Evolutionary conservation across 1,140 invertebrate species (phyloP), one percentile per base, ranked within the genome.

Genomic region (Ganaspis sp.): DNA sequence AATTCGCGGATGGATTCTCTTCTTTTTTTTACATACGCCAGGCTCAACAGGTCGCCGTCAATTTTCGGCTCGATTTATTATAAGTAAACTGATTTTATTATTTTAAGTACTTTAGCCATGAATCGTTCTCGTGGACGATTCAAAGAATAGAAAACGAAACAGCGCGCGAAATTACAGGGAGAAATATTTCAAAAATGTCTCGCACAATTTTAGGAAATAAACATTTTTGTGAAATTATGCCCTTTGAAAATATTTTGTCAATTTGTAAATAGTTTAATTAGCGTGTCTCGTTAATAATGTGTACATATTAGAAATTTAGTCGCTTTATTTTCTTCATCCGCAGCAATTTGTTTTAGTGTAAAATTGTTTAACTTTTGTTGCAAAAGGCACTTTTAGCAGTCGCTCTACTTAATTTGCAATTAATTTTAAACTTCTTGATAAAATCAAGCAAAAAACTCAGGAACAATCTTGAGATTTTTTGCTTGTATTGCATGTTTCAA

Each of bases 11-110:
- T 64, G 58, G 58, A 12, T 34, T 29, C 4, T n/a, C 8, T 17
- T 1, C 29, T 64, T 23, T 26, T 19, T 64, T 64, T 29, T 64
- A 29, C 58, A 21, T 64, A 64, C 26, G 26, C 23, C 23, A 64
- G 58, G 58, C 58, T 64, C 58, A 64, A 64, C 11, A 64, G 12
- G 29, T 64, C 58, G 58, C 21, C 15, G 58, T 5, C 23, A 64
- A 64, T 64, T 64, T 64, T 29, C 15, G 58, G 58, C 58, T n/a
- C 58, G 58, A 64, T 64, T 64, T 64, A 64, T 64, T 12, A 23
- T 64, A 64, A 29, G 58, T 29, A 29, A 64, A 64, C 11, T 29
- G 5, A 64, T 15, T 29, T 64, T 58, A 15, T 58, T 23, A 19
- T 54, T 4, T 58, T 29, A 26, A 26, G 23, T 34, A 34, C 17